Percentiles rank a stretch among this genome's conserved stretches.
Evolutionary conservation across 2,113 vertebrate genomes (phyloP).

Genomic region (Orthonyx spaldingii): DNA sequence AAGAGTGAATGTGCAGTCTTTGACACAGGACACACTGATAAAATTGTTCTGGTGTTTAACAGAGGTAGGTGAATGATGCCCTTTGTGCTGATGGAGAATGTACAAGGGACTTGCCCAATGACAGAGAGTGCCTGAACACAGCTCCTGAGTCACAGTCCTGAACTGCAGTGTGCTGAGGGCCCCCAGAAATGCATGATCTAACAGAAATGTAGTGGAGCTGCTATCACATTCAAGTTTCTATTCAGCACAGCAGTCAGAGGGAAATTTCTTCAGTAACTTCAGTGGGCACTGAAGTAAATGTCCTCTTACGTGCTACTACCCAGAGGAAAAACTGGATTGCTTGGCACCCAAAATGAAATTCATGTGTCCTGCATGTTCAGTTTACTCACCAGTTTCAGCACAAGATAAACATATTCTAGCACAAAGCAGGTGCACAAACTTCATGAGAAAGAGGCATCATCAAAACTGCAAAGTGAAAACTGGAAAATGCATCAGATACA

Average conservation of each 20-base stretch:
- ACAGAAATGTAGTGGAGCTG: background rate
- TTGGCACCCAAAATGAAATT: background rate
- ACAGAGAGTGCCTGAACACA: background rate
- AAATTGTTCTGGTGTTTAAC: background rate
- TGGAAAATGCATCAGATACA: background rate
- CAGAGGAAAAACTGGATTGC: background rate
- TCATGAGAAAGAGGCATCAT: background rate
- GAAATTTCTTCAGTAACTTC: background rate
- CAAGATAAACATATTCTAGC: background rate
- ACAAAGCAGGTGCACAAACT: background rate
- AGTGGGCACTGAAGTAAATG: background rate
- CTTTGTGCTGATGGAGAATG: background rate
- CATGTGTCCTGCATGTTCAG: background rate
- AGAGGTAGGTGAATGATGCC: slow-evolving; percentile 15
- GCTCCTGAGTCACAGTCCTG: background rate
- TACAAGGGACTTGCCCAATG: background rate
- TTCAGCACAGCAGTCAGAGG: background rate
- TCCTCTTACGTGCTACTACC: background rate
- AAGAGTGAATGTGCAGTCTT: background rate
- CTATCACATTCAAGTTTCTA: background rate
- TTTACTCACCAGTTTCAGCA: background rate
- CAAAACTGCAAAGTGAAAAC: background rate
- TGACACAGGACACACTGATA: background rate
- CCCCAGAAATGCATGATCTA: background rate
- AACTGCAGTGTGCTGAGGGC: background rate